Conservation (phyloP, 2,797 vertebrate species). For the Phrynocephalus forsythii region DNA sequence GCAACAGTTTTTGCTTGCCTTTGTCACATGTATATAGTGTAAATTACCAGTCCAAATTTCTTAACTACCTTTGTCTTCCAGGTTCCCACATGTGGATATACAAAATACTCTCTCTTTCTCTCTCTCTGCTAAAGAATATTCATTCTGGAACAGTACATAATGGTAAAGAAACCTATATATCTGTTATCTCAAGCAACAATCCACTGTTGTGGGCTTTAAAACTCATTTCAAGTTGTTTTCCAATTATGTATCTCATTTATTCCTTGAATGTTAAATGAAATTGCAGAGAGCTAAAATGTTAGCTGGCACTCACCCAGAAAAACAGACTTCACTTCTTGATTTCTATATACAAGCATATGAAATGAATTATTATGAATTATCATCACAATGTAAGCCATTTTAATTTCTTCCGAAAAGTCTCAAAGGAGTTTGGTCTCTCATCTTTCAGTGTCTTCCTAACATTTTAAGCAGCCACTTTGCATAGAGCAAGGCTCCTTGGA, state of each 20-base stretch:
- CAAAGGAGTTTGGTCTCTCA: slow-evolving; percentile 2
- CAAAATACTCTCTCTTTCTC: not conserved
- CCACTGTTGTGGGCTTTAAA: slow-evolving; percentile 60
- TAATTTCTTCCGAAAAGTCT: slow-evolving; percentile 7
- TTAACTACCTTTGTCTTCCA: slow-evolving; percentile 6
- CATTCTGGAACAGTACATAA: slow-evolving; percentile 29
- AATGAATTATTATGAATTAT: slow-evolving; percentile 35
- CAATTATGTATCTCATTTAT: slow-evolving; percentile 71
- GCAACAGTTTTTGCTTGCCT: not conserved
- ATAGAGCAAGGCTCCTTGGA: not conserved
- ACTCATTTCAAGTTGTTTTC: slow-evolving; percentile 67
- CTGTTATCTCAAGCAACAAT: slow-evolving; percentile 54
- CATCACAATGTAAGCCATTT: slow-evolving; percentile 14
- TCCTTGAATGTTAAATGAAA: slow-evolving; percentile 62
- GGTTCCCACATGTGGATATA: slow-evolving; percentile 8
- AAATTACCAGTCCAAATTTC: slow-evolving; percentile 11
- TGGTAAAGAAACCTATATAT: slow-evolving; percentile 20
- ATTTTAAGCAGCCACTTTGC: slow-evolving; percentile 6
- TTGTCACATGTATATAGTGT: not conserved
- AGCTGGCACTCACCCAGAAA: slow-evolving; percentile 22
- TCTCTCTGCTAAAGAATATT: slow-evolving; percentile 13
- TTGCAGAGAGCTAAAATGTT: slow-evolving; percentile 43
- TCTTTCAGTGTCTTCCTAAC: not conserved
- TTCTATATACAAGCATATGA: slow-evolving; percentile 36
- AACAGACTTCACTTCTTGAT: slow-evolving; percentile 24